Evolutionary conservation across 2,797 vertebrate genomes (phyloP), one percentile per base, ranked within the genome.

Genomic region (Brotogeris chrysoptera): DNA sequence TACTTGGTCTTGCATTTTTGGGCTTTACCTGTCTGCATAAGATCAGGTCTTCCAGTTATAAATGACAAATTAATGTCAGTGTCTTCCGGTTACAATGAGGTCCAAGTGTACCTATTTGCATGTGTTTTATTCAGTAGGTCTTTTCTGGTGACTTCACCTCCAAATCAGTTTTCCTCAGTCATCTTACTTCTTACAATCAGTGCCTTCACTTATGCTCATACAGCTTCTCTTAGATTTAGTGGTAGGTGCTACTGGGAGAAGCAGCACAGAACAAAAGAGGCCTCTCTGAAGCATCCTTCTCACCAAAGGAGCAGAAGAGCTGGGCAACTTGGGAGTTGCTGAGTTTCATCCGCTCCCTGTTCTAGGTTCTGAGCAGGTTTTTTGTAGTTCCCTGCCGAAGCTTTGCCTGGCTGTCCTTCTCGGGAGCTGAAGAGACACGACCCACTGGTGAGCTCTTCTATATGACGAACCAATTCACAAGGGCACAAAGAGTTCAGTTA

Each of bases 221-320:
- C 10, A 76, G 5, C 24, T 74, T 87, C 21, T 4, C 9, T 65
- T 79, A 69, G 23, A 25, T 21, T 11, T 15, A 52, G 28, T 11
- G 2, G 5, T 39, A 19, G 47, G 8, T 84, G 24, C 1, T 1
- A 9, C 0, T 25, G 10, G 4, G 43, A 18, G 5, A 49, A 76
- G 49, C 38, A 70, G 21, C 39, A 8, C 13, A 49, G 25, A 61
- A 41, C 27, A n/a, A 86, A 68, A 47, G 13, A 59, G 32, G n/a
- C 30, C 11, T 50, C 34, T 90, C 30, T 50, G 47, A 71, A 71
- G 28, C 18, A 24, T 52, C 7, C 10, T 76, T 69, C 27, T 60
- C 2, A 2, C 7, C 21, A 38, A 43, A 43, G 34, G 6, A 74
- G 32, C 24, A 36, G 60, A 73, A 41, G 19, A 70, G 12, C 12